Conservation (phyloP, 2,888 invertebrate genomes). For the Eurytoma adleriae region DNA sequence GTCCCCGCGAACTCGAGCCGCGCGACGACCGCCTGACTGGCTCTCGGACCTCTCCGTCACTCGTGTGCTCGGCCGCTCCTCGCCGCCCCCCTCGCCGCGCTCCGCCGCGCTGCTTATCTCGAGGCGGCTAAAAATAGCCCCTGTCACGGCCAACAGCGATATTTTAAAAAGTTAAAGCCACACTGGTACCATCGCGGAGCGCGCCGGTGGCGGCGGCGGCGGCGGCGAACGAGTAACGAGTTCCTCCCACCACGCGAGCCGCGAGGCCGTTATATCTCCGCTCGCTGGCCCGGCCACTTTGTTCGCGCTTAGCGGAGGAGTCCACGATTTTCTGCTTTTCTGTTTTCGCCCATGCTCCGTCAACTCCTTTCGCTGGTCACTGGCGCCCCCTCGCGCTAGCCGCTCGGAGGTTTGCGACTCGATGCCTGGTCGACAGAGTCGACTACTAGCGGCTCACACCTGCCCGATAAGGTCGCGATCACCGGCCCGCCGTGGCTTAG, state of each 20-base stretch:
- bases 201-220: constrained; percentile 12
- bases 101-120: constrained; percentile 70
- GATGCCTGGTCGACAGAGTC: too few relatives aligned
- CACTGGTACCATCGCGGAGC: constrained; percentile 32
- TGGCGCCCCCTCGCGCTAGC: not conserved
- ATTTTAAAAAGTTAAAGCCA: constrained; percentile 73
- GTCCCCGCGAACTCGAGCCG: not conserved
- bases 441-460: not conserved
- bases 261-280: too few relatives aligned
- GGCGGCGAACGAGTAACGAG: constrained; percentile 34
- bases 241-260: constrained; percentile 12
- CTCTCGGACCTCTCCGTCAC: constrained; percentile 5
- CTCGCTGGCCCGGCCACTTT: not conserved
- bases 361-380: constrained; percentile 5
- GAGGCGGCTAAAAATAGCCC: constrained; percentile 73
- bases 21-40: not conserved
- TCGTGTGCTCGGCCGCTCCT: constrained; percentile 29
- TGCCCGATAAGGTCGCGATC: constrained; percentile 12
- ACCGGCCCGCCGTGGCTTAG: not conserved
- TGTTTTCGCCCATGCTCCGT: not conserved
- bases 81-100: constrained; percentile 51
- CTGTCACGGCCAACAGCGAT: constrained; percentile 75
- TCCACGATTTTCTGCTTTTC: constrained; percentile 28
- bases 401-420: too few relatives aligned
- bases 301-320: constrained; percentile 14